A percentile compares a stretch with the other conserved stretches of the same genome.
Evolutionary conservation across 2,888 invertebrate species (phyloP).

Genomic region (Teinopalpus imperialis): DNA sequence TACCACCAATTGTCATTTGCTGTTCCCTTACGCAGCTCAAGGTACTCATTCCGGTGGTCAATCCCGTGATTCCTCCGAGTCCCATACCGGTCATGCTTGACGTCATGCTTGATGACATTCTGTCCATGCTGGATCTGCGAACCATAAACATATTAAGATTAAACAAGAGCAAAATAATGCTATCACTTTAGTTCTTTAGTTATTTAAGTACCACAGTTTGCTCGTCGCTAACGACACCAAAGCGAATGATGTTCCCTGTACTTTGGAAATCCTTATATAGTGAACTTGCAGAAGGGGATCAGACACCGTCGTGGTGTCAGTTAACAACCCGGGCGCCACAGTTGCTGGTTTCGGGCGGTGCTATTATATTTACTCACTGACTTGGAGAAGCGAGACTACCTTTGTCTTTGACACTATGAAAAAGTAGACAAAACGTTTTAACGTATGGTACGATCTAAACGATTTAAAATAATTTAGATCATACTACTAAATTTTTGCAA

Average conservation of each 20-base stretch:
- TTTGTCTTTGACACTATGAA: conserved; percentile 23
- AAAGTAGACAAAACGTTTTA: conserved; percentile 1
- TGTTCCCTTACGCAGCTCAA: conserved; percentile 74
- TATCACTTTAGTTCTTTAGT: conserved; percentile 25
- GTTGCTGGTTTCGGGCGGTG: conserved; percentile 47
- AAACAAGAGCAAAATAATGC: background rate
- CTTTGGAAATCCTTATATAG: conserved; percentile 57
- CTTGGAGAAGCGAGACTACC: conserved; percentile 46
- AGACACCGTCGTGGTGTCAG: conserved; percentile 65
- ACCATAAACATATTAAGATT: conserved; percentile 53
- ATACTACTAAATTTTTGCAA: too few species aligned
- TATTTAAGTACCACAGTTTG: conserved; percentile 56
- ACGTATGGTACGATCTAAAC: too few species aligned
- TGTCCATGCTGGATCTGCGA: conserved; percentile 73
- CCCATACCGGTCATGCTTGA: conserved; percentile 80
- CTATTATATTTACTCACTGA: conserved; percentile 66
- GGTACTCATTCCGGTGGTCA: conserved; percentile 70
- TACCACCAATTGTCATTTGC: conserved; percentile 75
- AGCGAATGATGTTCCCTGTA: conserved; percentile 63
- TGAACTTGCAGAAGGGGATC: conserved; percentile 44
- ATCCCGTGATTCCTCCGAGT: conserved; percentile 70
- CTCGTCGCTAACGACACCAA: conserved; percentile 66
- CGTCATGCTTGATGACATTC: conserved; percentile 78
- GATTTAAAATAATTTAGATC: too few species aligned
- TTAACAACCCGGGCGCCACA: conserved; percentile 59